Base-by-base conservation (phyloP, 2,888 invertebrate species). In the Rotaria socialis region DNA sequence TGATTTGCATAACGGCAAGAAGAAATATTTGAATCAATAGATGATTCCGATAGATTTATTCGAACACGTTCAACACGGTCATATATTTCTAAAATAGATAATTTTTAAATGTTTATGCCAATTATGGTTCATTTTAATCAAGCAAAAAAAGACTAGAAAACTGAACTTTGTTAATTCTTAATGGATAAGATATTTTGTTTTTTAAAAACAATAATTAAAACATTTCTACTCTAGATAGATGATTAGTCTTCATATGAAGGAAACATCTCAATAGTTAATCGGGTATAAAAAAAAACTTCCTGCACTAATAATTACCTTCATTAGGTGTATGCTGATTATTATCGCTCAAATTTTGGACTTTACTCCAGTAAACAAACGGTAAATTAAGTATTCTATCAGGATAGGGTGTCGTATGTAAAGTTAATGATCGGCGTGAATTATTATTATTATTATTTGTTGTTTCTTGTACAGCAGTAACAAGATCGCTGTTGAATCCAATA, bases 11-110 rank as follows among this genome's bases (percentile, higher is more conserved):
- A 16, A 35, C 19, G 35, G 19, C 67, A 67, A 2, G 7, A 2
- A 67, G 67, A 16, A 67, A 67, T 16, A 35, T 67, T 67, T 16
- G 35, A 19, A 19, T 35, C 1, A 19, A 14, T 19, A 14, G 35
- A 67, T 4, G 6, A 35, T 67, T 67, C 67, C 1, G 27, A 27
- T 35, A 67, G 67, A 67, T 67, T 67, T 16, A 67, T 67, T 67
- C 67, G 67, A 67, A 67, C 67, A 67, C 35, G 67, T 67, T 67
- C 67, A 67, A 67, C 67, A 67, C 67, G 41, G 35, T 67, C 35
- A 67, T 67, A 67, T 0, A 67, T 67, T 35, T 16, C 67, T 67
- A 41, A 19, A 14, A 41, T 3, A 35, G 35, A 67, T 2, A 11
- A 67, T 22, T 55, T 22, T 22, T 22, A 55, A 22, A 19, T 6